Evolutionary conservation across 2,888 invertebrate species (phyloP).

Genomic region (Cheilosia soror): DNA sequence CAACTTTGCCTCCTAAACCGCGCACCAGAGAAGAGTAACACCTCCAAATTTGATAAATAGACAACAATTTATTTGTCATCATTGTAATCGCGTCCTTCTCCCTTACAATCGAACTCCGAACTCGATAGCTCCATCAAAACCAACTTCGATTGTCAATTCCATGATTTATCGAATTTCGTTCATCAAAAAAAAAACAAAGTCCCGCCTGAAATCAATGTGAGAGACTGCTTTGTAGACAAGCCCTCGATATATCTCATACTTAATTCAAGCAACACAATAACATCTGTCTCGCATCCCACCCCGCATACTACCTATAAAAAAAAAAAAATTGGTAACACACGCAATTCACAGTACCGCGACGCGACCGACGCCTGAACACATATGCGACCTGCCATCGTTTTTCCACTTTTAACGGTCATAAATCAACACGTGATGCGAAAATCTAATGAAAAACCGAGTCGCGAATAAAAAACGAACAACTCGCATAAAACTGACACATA

Average conservation of each 20-base stretch:
- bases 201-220: constrained; percentile 32
- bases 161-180: constrained; percentile 66
- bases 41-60: constrained; percentile 54
- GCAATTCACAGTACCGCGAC: constrained; percentile 14
- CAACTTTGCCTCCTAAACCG: too few species aligned
- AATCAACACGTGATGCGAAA: constrained; percentile 75
- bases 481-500: constrained; percentile 72
- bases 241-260: constrained; percentile 57
- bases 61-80: constrained; percentile 70
- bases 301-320: background rate
- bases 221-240: constrained; percentile 58
- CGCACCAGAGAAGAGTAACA: constrained; percentile 11
- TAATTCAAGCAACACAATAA: constrained; percentile 61
- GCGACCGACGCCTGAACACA: constrained; percentile 41
- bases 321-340: constrained; percentile 11
- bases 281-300: constrained; percentile 6
- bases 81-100: constrained; percentile 53
- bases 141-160: constrained; percentile 57
- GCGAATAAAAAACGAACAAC: constrained; percentile 70
- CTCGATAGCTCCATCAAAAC: constrained; percentile 11
- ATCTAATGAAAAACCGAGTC: constrained; percentile 72
- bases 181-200: constrained; percentile 13
- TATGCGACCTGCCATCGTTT: constrained; percentile 70
- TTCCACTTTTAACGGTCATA: constrained; percentile 73
- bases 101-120: constrained; percentile 10